phyloP scores from a whole-genome alignment of 2,888 invertebrate genomes.

The Drosophila longiperda region DNA sequence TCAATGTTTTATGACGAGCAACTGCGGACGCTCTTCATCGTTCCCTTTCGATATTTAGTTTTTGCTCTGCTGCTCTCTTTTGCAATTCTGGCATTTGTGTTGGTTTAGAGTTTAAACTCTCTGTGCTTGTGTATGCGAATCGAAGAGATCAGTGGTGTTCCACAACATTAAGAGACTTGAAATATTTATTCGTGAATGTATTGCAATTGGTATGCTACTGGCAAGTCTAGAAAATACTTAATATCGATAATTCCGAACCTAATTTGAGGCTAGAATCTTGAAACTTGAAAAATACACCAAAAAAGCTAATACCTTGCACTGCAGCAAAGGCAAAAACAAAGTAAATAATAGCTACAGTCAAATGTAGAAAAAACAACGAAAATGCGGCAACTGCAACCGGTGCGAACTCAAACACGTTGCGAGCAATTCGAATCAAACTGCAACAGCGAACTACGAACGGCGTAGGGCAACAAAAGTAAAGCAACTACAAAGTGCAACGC shows the following conservation, averaged over 20 bases:
- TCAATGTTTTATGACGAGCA: slow-evolving; percentile 1
- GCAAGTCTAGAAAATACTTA: not conserved
- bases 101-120: not conserved
- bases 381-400: slow-evolving; percentile 44
- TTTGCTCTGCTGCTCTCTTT: not conserved
- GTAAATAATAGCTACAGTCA: not conserved
- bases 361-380: not conserved
- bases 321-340: slow-evolving; percentile 3
- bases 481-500: slow-evolving; percentile 61
- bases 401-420: slow-evolving; percentile 63
- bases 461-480: slow-evolving; percentile 39
- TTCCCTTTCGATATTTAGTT: not conserved
- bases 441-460: slow-evolving; percentile 31
- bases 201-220: not conserved
- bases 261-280: not conserved
- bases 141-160: not conserved
- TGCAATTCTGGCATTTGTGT: not conserved
- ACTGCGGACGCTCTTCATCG: not conserved
- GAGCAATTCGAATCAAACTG: slow-evolving; percentile 26
- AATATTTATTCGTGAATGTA: not conserved
- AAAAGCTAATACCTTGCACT: slow-evolving; percentile 5
- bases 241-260: not conserved
- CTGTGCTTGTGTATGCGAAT: not conserved
- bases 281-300: not conserved
- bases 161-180: not conserved